A percentile compares a stretch with the other conserved stretches of the same genome.
These are phyloP conservation scores for Yponomeuta plumbellus DNA, from an alignment of 2,888 invertebrate genomes.

Conservation along the genomic window DNA sequence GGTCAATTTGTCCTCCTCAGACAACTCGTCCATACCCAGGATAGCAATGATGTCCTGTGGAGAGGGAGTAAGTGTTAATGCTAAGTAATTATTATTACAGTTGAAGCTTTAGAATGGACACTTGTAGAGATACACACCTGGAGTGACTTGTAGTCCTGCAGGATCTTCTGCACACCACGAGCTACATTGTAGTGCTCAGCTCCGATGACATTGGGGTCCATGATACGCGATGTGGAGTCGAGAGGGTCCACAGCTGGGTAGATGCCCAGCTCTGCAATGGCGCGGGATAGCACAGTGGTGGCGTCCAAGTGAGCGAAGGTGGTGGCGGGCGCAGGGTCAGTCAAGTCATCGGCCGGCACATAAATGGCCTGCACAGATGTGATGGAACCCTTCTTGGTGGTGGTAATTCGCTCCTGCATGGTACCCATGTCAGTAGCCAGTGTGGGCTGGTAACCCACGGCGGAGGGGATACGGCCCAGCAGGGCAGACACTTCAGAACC, in stretches of 20 bases:
- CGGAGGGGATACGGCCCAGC: constrained; percentile 96
- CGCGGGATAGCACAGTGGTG: constrained; percentile 94
- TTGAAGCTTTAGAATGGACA: neutral
- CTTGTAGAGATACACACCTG: constrained; percentile 46
- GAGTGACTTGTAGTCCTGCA: constrained; percentile 87
- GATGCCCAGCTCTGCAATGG: constrained; percentile 94
- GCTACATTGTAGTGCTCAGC: constrained; percentile 92
- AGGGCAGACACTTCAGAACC: constrained; percentile 94
- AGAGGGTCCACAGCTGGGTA: constrained; percentile 98
- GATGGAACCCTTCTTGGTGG: constrained; percentile 93
- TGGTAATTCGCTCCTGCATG: constrained; percentile 98
- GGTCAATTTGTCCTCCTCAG: constrained; percentile 90
- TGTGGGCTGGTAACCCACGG: constrained; percentile 97
- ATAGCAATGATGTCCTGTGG: constrained; percentile 88
- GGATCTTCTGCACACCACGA: constrained; percentile 93
- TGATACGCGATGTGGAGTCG: constrained; percentile 95
- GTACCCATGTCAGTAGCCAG: constrained; percentile 98
- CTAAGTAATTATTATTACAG: neutral
- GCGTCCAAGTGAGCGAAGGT: constrained; percentile 98
- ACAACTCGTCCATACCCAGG: constrained; percentile 91
- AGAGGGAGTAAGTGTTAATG: constrained; percentile 33
- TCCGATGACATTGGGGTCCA: constrained; percentile 95
- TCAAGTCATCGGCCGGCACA: constrained; percentile 97
- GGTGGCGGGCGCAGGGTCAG: constrained; percentile 96
- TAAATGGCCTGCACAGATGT: constrained; percentile 93